Base-by-base conservation (phyloP, 2,797 vertebrate species). In the Lepilemur septentrionalis region DNA sequence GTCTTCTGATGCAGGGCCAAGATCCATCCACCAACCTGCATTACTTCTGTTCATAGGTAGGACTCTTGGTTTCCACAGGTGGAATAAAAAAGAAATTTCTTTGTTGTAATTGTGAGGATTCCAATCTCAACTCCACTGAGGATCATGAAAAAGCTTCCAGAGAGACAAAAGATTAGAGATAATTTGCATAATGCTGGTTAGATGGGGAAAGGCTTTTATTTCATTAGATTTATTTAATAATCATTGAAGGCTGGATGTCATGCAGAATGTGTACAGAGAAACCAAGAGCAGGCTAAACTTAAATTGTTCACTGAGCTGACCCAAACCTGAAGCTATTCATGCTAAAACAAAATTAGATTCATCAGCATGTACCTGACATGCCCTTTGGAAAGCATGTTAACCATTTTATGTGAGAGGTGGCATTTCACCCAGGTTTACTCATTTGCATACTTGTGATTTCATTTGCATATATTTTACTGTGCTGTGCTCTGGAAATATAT, bases 391-490 rank as follows among this genome's bases (percentile, higher is more conserved):
- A 93, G 55, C 0, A 0, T 93, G 85, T 50, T 95, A 97, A 92
- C 76, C 22, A 48, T 96, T 97, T 94, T 95, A 94, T 87, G 70
- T 91, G 93, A 89, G 94, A 93, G 48, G 52, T 91, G 91, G 63
- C 95, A 96, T 97, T 97, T 97, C 73, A 94, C 80, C 83, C 82
- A 76, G 79, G 69, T 94, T 97, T 91, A 70, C 41, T 72, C 46
- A 97, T 98, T 96, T 97, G 88, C 94, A 97, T 96, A 61, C 91
- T 92, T 96, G 91, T 95, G 73, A 97, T 89, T 97, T 95, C 57
- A 97, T 97, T 97, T 97, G 95, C 96, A 94, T 97, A 65, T 76
- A 86, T 89, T 97, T 97, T 75, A 95, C 81, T 95, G n/a, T 92
- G 43, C 80, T 79, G 48, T 81, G 23, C 57, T 91, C 18, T 69